These are phyloP conservation scores for Axis porcinus DNA, from an alignment of 2,113 vertebrate species.

Conservation along the genomic window DNA sequence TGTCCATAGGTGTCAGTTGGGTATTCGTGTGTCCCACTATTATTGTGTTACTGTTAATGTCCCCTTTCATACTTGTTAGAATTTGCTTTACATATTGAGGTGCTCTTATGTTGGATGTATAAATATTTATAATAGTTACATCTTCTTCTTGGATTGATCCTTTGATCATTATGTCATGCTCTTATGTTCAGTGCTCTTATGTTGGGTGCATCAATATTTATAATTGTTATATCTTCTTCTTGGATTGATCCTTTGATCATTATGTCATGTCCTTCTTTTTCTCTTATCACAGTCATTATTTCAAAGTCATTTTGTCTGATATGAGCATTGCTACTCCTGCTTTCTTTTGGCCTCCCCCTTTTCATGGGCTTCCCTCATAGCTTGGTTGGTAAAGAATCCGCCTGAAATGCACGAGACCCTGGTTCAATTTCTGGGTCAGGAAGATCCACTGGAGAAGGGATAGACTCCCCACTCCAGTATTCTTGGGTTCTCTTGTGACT, in stretches of 20 bases:
- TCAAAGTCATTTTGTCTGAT: neutral
- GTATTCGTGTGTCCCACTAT: neutral
- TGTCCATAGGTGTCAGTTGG: neutral
- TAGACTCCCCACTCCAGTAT: neutral
- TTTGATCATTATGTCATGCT: neutral
- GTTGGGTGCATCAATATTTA: neutral
- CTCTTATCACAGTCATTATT: neutral
- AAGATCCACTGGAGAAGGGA: neutral
- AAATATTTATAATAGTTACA: neutral
- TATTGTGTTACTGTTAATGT: neutral
- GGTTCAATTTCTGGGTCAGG: neutral
- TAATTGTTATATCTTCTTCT: neutral
- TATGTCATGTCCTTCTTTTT: neutral
- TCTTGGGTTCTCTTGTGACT: neutral
- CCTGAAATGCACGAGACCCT: neutral
- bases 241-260: neutral
- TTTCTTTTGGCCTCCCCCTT: neutral
- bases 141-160: neutral
- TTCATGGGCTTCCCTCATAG: neutral
- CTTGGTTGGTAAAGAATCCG: neutral
- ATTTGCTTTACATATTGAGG: neutral
- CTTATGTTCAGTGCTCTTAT: neutral
- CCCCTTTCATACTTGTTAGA: neutral
- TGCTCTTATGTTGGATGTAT: neutral
- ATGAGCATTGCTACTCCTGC: neutral